Evolutionary conservation across 2,888 invertebrate species (phyloP), one percentile per base, ranked within the genome.

Genomic region (Trimorus sp.): DNA sequence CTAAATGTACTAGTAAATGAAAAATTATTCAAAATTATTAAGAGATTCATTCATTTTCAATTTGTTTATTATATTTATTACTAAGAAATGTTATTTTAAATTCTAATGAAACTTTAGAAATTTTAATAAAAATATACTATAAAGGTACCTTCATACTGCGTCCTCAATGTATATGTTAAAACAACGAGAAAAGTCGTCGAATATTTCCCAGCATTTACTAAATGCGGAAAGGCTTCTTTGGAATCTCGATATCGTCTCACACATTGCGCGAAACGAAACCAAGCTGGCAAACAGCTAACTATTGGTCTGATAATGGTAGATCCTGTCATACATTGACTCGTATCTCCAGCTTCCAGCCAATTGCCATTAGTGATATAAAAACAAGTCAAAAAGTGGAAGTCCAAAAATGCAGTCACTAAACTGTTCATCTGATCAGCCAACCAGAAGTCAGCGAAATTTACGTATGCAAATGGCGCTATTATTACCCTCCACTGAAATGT

Each of bases 401-500:
- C 99, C 12, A 98, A 93, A 84, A 99, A 94, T 4, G 98, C 96
- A 0, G 96, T 96, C 0, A 95, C 96, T 84, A 99, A 93, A 70
- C 98, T 98, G 92, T 98, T 99, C 89, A 99, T 93, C 92, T 99
- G 99, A 93, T 99, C 99, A 6, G 98, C 99, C 91, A 99, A 95
- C 99, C 99, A 99, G 94, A 99, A 99, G 93, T 99, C 99, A 36
- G 99, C 98, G 90, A 99, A 99, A 54, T 96, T 95, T 8, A 99
- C 99, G 85, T 97, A 97, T 89, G 97, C 96, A 90, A 98, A 98
- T 16, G 99, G 99, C 0, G 99, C 98, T 45, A 96, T 94, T 59
- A 98, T 89, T 85, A 98, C 96, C 71, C 97, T 94, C 83, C 95
- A 96, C 97, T 97, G 91, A 68, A 92, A 92, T 68, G 79, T 54